Evolutionary conservation across 53 echinoderm and acorn worm species (phyloP), one percentile per base, ranked within the genome.

Genomic region (Echinometra lucunter): DNA sequence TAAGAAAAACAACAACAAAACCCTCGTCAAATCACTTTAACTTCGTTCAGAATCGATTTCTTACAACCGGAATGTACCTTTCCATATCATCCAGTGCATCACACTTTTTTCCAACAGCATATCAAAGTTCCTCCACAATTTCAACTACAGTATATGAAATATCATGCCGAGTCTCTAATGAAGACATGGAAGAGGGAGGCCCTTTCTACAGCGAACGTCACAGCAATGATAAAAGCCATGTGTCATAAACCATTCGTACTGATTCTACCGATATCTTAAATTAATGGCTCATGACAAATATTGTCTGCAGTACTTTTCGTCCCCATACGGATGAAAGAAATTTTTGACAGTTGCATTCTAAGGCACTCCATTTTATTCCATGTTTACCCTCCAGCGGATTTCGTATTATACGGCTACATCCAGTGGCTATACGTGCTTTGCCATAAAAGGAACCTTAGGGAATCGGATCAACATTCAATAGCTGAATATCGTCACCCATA

Each of bases 281-380:
- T 85, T 85, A 9, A 85, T 85, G 85, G 47, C 85, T 85, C 53
- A 85, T 85, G n/a, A 30, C 85, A 85, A 13, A 2, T 30, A 85
- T 85, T 85, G 85, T 85, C 45, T 85, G n/a, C 11, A 4, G 85
- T 85, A 85, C 85, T 85, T 85, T 85, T 49, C 47, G 23, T 85
- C 30, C 85, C 49, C 7, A n/a, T 49, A 49, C 78, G 11, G 49
- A 85, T 85, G 49, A 49, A 85, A 85, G 49, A 30, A 49, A 49
- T 44, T 8, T 85, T 85, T 85, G 85, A 85, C 85, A 47, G 85
- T 85, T 85, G 12, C 37, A n/a, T 85, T 85, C 49, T 85, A 49
- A 45, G 30, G 28, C 49, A 49, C 49, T n/a, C 13, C 8, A 8
- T 3, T 2, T 30, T 49, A 47, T 85, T 23, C 85, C 34, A 47